phyloP scores from a whole-genome alignment of 2,888 invertebrate species.

The Dicyrtomina minuta region DNA sequence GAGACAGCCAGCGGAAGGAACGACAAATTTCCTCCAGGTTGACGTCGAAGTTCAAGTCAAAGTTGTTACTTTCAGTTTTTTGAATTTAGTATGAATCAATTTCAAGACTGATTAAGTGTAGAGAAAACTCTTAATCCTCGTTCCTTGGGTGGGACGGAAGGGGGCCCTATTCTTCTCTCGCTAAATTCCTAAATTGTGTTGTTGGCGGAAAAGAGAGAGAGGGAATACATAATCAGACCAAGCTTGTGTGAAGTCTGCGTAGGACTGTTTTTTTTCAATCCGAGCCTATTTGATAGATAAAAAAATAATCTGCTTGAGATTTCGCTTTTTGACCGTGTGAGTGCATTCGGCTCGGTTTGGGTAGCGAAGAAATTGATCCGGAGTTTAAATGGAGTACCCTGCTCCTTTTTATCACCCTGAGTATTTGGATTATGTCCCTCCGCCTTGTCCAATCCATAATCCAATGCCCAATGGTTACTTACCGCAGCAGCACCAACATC shows the following conservation, averaged over 20 bases:
- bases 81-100: too few species aligned
- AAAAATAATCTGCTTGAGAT: conserved; percentile 11
- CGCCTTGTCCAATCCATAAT: conserved; percentile 54
- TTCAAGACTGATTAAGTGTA: too few species aligned
- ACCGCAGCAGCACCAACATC: conserved; percentile 51
- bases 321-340: conserved; percentile 14
- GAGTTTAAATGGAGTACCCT: conserved; percentile 53
- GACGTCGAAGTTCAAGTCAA: too few species aligned
- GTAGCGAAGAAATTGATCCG: conserved; percentile 21
- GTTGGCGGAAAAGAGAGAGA: conserved; percentile 2
- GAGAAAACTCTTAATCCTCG: too few species aligned
- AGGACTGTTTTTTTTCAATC: conserved; percentile 20
- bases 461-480: conserved; percentile 53
- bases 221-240: too few species aligned
- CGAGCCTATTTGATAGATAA: conserved; percentile 20
- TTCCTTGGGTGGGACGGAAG: too few species aligned
- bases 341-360: conserved; percentile 3
- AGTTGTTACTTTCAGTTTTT: too few species aligned
- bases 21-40: too few species aligned
- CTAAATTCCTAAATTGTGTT: background rate
- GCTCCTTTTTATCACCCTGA: conserved; percentile 53
- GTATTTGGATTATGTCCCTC: conserved; percentile 54
- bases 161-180: too few species aligned
- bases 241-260: background rate
- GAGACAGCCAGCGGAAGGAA: too few species aligned